A percentile compares a stretch with the other conserved stretches of the same genome.
Evolutionary conservation across 2,888 invertebrate genomes (phyloP).

Genomic region (Andrena chrysosceles): DNA sequence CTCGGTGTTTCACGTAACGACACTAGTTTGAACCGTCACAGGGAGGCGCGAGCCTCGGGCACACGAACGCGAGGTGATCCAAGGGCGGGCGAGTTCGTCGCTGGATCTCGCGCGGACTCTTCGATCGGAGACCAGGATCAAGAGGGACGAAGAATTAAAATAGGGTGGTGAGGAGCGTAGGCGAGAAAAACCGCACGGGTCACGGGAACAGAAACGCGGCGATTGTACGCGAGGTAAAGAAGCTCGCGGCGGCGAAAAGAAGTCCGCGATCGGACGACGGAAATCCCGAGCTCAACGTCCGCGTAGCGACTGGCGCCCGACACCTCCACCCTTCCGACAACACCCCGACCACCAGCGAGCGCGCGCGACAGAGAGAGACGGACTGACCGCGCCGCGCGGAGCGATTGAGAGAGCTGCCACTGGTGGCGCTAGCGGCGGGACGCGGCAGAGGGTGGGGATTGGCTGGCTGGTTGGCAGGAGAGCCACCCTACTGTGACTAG

Average conservation of each 20-base stretch:
- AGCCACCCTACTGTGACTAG: slow-evolving; percentile 48
- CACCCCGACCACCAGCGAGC: slow-evolving; percentile 72
- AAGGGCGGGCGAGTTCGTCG: background rate
- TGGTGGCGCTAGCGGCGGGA: slow-evolving; percentile 58
- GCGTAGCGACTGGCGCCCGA: slow-evolving; percentile 81
- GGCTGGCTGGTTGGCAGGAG: slow-evolving; percentile 61
- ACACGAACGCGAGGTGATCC: slow-evolving; percentile 9
- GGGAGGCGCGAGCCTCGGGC: slow-evolving; percentile 22
- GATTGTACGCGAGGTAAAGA: slow-evolving; percentile 24
- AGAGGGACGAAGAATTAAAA: background rate
- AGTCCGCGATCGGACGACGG: slow-evolving; percentile 10
- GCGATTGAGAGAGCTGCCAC: slow-evolving; percentile 58
- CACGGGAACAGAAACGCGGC: background rate
- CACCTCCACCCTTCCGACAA: slow-evolving; percentile 81
- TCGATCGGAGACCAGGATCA: background rate
- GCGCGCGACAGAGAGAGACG: slow-evolving; percentile 60
- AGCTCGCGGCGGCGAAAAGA: slow-evolving; percentile 47
- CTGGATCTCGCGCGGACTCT: background rate
- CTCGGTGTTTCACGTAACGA: slow-evolving; percentile 15
- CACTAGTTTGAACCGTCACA: slow-evolving; percentile 41
- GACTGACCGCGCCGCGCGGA: slow-evolving; percentile 44
- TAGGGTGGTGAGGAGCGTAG: too few relatives aligned
- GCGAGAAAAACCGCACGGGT: background rate
- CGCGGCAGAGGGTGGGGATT: slow-evolving; percentile 54
- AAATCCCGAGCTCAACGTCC: slow-evolving; percentile 76